Percentiles rank a stretch among this genome's conserved stretches.
These are phyloP conservation scores for Protaetia brevitarsis DNA, from an alignment of 1,140 invertebrate species.

Conservation along the genomic window DNA sequence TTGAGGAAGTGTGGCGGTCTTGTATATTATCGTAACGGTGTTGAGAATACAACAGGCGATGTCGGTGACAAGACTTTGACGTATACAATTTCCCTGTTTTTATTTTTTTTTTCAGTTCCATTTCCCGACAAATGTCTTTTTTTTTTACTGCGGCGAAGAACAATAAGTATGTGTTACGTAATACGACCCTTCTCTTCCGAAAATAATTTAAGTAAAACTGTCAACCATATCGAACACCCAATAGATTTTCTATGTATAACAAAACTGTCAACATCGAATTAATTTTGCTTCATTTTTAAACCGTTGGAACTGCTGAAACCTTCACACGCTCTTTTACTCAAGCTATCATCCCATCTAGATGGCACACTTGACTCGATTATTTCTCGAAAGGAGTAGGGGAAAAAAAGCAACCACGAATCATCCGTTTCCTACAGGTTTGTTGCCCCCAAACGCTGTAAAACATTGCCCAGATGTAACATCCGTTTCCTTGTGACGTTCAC, in stretches of 20 bases:
- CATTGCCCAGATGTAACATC: slow-evolving; percentile 13
- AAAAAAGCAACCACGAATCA: no score
- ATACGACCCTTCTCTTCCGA: no score
- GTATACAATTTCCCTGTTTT: slow-evolving; percentile 7
- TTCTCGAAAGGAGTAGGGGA: not conserved
- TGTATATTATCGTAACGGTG: not conserved
- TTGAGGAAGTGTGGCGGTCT: slow-evolving; percentile 5
- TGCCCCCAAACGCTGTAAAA: slow-evolving; percentile 3
- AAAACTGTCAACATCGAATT: no score
- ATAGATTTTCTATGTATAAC: no score
- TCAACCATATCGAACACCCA: no score
- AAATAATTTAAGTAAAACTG: no score
- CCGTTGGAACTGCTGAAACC: no score
- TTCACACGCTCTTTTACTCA: not conserved
- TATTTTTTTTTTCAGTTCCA: no score
- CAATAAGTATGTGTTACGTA: no score
- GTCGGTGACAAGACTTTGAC: not conserved
- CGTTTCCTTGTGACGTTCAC: not conserved
- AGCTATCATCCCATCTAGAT: not conserved
- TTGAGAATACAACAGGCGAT: not conserved
- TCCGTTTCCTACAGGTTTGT: slow-evolving; percentile 7
- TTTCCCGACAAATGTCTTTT: slow-evolving; percentile 11
- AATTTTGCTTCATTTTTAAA: not conserved
- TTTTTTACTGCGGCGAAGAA: no score
- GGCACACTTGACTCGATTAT: not conserved